phyloP scores from a whole-genome alignment of 2,888 invertebrate species.

The Deilephila porcellus region DNA sequence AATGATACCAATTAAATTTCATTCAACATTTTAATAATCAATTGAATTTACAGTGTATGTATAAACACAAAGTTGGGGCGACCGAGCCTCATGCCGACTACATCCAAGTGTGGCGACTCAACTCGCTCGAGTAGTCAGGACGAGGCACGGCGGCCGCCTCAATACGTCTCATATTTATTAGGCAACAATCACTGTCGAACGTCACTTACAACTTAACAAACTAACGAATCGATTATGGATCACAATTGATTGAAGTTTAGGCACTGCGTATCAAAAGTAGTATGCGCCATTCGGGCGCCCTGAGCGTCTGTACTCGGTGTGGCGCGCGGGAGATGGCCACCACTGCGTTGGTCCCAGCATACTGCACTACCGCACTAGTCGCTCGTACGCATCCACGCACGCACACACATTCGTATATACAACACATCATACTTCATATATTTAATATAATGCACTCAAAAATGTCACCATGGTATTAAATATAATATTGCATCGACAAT shows the following conservation, averaged over 20 bases:
- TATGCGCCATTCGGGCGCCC: background rate
- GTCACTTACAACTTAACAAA: slow-evolving; percentile 30
- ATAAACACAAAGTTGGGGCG: slow-evolving; percentile 27
- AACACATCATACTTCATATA: no score
- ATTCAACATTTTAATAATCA: slow-evolving; percentile 66
- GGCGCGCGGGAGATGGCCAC: no score
- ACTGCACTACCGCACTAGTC: background rate
- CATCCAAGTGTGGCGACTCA: background rate
- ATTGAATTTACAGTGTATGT: slow-evolving; percentile 41
- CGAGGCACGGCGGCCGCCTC: slow-evolving; percentile 4
- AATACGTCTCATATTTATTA: slow-evolving; percentile 1
- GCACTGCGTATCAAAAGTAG: slow-evolving; percentile 12
- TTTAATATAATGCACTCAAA: background rate
- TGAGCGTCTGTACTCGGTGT: background rate
- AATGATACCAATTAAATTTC: slow-evolving; percentile 43
- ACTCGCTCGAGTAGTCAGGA: background rate
- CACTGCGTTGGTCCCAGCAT: no score
- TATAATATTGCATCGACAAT: background rate
- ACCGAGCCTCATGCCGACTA: slow-evolving; percentile 3
- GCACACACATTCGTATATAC: background rate
- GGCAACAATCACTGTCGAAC: slow-evolving; percentile 16
- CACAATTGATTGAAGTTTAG: slow-evolving; percentile 33
- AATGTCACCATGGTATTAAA: background rate
- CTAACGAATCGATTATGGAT: slow-evolving; percentile 31
- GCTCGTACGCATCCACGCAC: background rate